These are phyloP conservation scores for Pocillopora meandrina DNA, from an alignment of 92 coral and sea anemone genomes.

Conservation along the genomic window DNA sequence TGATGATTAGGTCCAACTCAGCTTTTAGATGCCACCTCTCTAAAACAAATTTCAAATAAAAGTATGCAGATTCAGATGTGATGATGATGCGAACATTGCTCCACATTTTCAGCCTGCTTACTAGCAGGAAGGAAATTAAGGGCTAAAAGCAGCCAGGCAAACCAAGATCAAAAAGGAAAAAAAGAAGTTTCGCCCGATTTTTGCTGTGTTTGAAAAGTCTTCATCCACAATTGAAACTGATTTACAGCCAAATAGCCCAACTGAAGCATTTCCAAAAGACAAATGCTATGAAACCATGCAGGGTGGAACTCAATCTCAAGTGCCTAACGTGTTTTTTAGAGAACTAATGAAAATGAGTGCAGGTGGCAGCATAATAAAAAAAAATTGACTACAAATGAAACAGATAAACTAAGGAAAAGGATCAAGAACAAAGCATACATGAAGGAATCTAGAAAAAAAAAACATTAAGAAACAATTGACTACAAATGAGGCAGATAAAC, in stretches of 20 bases:
- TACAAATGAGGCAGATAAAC: not conserved
- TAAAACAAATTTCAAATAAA: no score
- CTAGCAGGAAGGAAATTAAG: no score
- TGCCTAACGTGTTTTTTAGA: not conserved
- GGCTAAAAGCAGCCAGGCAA: no score
- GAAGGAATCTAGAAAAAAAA: no score
- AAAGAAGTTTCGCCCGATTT: not conserved
- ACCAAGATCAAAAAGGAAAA: no score
- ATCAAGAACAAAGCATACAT: not conserved
- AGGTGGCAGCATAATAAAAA: not conserved
- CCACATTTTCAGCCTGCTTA: no score
- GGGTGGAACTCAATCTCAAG: not conserved
- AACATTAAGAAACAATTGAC: no score
- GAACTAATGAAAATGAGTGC: not conserved
- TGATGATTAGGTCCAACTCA: no score
- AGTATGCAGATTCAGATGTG: no score
- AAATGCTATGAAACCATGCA: not conserved
- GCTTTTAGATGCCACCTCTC: no score
- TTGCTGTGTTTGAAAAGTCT: constrained; percentile 49
- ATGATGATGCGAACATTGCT: no score
- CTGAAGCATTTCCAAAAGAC: no score
- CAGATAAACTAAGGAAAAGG: not conserved
- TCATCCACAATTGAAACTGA: not conserved
- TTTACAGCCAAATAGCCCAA: not conserved
- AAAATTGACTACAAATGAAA: not conserved